Evolutionary conservation across 2,797 vertebrate genomes (phyloP).

Genomic region (Eurystomus glaucurus): DNA sequence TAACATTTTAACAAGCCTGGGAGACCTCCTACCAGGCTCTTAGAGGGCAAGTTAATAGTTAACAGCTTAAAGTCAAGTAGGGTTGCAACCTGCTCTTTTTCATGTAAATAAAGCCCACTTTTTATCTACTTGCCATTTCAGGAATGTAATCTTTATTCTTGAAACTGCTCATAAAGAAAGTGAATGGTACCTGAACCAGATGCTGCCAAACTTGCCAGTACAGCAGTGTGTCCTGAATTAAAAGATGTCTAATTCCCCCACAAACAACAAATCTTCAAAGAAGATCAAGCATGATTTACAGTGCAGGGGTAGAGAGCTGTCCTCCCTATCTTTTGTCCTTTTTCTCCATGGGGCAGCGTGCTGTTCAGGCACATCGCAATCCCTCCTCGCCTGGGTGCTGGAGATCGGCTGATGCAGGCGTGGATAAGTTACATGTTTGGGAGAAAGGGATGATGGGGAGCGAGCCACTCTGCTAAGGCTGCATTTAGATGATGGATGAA

Average conservation of each 20-base stretch:
- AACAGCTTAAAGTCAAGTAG: not conserved
- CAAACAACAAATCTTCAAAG: not conserved
- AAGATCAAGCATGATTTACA: not conserved
- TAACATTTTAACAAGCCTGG: accelerated
- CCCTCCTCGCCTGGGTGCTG: not conserved
- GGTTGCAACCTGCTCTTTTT: slow-evolving; percentile 11
- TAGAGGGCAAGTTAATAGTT: not conserved
- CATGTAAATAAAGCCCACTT: slow-evolving; percentile 9
- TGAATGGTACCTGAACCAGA: not conserved
- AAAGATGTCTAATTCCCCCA: not conserved
- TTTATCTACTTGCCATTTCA: not conserved
- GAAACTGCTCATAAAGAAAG: not conserved
- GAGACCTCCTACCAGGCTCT: not conserved
- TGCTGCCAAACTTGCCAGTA: not conserved
- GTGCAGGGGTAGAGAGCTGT: not conserved
- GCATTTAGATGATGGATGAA: not conserved
- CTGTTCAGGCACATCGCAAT: not conserved
- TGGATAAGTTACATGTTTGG: not conserved
- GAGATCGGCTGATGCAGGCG: not conserved
- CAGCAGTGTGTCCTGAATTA: not conserved
- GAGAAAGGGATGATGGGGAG: not conserved
- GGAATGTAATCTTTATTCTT: not conserved
- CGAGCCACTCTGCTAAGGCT: not conserved
- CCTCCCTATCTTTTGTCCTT: not conserved
- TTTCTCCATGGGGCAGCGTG: not conserved